Evolutionary conservation across 2,797 vertebrate species (phyloP).

Genomic region (Neosilurus hyrtlii): DNA sequence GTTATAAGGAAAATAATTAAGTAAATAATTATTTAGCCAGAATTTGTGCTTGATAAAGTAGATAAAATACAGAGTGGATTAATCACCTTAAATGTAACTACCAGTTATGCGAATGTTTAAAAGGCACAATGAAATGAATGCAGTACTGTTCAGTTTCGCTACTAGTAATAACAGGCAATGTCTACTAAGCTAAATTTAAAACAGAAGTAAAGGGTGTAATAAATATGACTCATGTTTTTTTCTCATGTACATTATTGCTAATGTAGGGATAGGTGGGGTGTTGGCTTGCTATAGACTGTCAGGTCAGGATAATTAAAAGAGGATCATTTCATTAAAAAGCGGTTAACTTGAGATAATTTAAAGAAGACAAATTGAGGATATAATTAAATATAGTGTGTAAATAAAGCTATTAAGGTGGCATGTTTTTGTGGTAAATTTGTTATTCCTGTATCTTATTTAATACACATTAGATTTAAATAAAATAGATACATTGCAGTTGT

Average conservation of each 20-base stretch:
- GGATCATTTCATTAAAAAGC: not conserved
- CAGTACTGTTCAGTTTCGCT: not conserved
- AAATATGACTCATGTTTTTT: not conserved
- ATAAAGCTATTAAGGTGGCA: too few relatives aligned
- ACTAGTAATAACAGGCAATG: not conserved
- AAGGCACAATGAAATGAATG: not conserved
- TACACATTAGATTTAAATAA: not conserved
- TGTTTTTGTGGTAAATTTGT: not conserved
- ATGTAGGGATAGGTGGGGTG: not conserved
- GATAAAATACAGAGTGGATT: not conserved
- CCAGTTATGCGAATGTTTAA: not conserved
- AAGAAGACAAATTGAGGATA: not conserved
- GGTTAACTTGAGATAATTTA: not conserved
- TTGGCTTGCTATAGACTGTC: not conserved
- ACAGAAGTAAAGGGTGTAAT: too few relatives aligned
- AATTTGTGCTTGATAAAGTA: not conserved
- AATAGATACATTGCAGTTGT: not conserved
- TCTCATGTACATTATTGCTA: not conserved
- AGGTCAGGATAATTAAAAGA: not conserved
- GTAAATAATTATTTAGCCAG: not conserved
- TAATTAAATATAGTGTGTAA: not conserved
- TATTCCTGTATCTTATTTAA: not conserved
- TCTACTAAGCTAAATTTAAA: too few relatives aligned
- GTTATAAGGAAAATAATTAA: too few relatives aligned
- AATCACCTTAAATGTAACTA: not conserved